Base-by-base conservation (phyloP, 2,797 vertebrate species). In the Rhinogobio ventralis region DNA sequence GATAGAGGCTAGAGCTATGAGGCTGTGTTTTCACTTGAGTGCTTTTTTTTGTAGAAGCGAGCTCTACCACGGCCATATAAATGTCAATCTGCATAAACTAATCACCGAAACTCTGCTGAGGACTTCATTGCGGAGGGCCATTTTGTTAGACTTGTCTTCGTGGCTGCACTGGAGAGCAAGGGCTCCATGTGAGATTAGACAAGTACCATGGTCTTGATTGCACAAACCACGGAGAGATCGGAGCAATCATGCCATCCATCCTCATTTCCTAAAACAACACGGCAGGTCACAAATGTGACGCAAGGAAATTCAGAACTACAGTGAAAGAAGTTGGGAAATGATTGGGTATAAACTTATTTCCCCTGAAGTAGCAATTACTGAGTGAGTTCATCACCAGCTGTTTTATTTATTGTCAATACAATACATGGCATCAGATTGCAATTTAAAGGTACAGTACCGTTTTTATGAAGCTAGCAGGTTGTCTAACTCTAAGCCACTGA, bases 201-300 rank as follows among this genome's bases (percentile, higher is more conserved):
- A 91, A 92, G 90, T 87, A 89, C 90, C 90, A 88, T 17, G 55
- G 89, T 77, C 86, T 90, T 94, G 95, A 95, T 95, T 95, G 91
- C 92, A 92, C 90, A 89, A 94, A 92, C 86, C 90, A 87, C 90
- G 88, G 89, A 87, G 87, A 91, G 89, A 89, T 79, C 74, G 82
- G 84, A 39, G 55, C 86, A 93, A 93, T 94, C 91, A 94, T 71
- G 84, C 89, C 89, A 92, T 86, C 87, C 73, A 84, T 90, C 88
- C 68, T 85, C 66, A 67, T 86, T 80, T 66, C 60, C 68, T 42
- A 79, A 87, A 81, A 78, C 86, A 82, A 84, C 60, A 1, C 45
- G 19, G 45, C 85, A 14, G 84, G 67, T 62, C 73, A 84, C 73
- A 83, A 46, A 36, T 39, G 62, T 84, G 28, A 83, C 33, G 62